Conservation (phyloP, 2,888 invertebrate genomes). For the Lordiphosa fenestrarum region DNA sequence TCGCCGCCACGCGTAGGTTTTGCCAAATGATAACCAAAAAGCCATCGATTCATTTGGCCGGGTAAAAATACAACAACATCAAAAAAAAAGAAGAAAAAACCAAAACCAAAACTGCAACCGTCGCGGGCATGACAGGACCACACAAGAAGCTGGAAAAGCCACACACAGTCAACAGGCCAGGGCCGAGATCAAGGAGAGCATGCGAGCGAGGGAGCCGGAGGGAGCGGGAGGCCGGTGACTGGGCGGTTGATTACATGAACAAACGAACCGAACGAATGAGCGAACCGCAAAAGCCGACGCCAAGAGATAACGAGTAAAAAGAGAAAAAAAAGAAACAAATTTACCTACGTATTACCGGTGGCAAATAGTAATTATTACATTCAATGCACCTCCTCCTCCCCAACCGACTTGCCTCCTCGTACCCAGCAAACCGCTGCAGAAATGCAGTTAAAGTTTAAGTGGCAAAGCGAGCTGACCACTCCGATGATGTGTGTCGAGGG, state of each 20-base stretch:
- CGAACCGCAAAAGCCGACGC: slow-evolving; percentile 71
- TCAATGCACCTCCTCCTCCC: slow-evolving; percentile 65
- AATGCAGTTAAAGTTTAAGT: slow-evolving; percentile 61
- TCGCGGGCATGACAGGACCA: slow-evolving; percentile 65
- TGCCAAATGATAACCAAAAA: slow-evolving; percentile 70
- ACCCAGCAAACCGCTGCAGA: slow-evolving; percentile 27
- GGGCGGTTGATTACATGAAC: slow-evolving; percentile 71
- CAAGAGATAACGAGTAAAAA: slow-evolving; percentile 67
- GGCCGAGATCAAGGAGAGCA: slow-evolving; percentile 5
- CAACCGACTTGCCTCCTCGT: neutral
- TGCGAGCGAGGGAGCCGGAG: neutral
- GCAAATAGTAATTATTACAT: slow-evolving; percentile 79
- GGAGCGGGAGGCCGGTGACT: slow-evolving; percentile 44
- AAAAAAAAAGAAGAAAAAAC: slow-evolving; percentile 13
- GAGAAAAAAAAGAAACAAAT: slow-evolving; percentile 43
- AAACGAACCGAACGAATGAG: slow-evolving; percentile 56
- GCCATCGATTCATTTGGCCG: slow-evolving; percentile 54
- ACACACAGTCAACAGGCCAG: slow-evolving; percentile 52
- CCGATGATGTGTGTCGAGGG: slow-evolving; percentile 3
- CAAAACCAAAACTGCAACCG: slow-evolving; percentile 32
- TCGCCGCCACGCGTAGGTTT: slow-evolving; percentile 67
- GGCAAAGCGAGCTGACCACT: slow-evolving; percentile 43
- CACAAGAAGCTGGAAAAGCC: slow-evolving; percentile 63
- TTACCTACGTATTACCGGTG: slow-evolving; percentile 77
- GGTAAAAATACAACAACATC: slow-evolving; percentile 6